phyloP scores from a whole-genome alignment of 2,113 vertebrate genomes.

The Microcebus griseorufus region DNA sequence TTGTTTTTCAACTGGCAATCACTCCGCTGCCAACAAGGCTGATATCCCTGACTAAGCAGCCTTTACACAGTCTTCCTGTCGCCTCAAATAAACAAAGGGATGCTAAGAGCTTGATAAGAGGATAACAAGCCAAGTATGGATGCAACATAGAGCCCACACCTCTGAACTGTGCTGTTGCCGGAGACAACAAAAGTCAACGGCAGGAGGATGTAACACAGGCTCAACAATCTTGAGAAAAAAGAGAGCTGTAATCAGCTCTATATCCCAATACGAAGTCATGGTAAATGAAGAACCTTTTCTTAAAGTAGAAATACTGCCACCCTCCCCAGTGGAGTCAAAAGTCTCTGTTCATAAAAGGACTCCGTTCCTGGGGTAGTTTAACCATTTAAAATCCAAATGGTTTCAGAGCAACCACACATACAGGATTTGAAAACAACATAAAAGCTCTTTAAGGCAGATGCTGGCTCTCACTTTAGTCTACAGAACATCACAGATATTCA shows the following conservation, averaged over 20 bases:
- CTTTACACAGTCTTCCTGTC: constrained; percentile 89
- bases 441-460: not conserved
- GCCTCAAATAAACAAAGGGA: constrained; percentile 91
- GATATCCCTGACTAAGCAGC: constrained; percentile 93
- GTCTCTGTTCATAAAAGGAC: not conserved
- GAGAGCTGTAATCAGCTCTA: accelerated
- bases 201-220: not conserved
- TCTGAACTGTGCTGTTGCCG: constrained; percentile 47
- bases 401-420: not conserved
- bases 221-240: not conserved
- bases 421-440: not conserved
- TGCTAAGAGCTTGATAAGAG: constrained; percentile 88
- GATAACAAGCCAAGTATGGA: constrained; percentile 86
- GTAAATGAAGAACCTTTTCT: not conserved
- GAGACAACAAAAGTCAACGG: not conserved
- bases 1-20: constrained; percentile 97
- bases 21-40: constrained; percentile 92
- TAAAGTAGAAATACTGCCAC: not conserved
- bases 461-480: accelerated
- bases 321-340: not conserved
- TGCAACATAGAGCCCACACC: constrained; percentile 75
- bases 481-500: not conserved
- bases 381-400: not conserved
- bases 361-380: not conserved
- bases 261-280: accelerated